Percentiles rank a stretch among this genome's conserved stretches.
Conservation (phyloP, 2,888 invertebrate genomes). For the Plusia festucae region DNA sequence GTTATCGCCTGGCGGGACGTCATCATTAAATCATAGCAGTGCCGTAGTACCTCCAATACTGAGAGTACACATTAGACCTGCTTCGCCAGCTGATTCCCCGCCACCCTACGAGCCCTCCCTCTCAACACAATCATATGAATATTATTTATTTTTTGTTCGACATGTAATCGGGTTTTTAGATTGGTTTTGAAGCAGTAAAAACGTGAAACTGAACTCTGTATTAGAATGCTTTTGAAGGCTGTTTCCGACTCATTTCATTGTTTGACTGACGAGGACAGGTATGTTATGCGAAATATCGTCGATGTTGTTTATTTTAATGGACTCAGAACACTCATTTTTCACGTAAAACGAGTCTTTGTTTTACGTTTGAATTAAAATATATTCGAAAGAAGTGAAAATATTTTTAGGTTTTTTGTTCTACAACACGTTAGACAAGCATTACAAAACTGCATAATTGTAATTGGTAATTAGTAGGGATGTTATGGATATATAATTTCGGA, state of each 20-base stretch:
- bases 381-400: too few relatives aligned
- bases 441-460: too few relatives aligned
- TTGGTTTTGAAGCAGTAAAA: slow-evolving; percentile 9
- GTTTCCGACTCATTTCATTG: slow-evolving; percentile 4
- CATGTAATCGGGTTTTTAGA: not conserved
- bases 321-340: too few relatives aligned
- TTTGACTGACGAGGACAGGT: slow-evolving; percentile 1
- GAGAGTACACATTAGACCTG: slow-evolving; percentile 32
- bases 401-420: not conserved
- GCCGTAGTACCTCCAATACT: slow-evolving; percentile 22
- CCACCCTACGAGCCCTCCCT: slow-evolving; percentile 17
- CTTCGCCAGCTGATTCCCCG: slow-evolving; percentile 45
- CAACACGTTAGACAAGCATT: not conserved
- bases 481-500: too few relatives aligned
- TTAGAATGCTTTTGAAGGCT: slow-evolving; percentile 5
- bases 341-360: too few relatives aligned
- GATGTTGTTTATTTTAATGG: not conserved
- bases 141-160: slow-evolving; percentile 13
- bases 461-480: too few relatives aligned
- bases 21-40: slow-evolving; percentile 44
- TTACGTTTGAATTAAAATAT: not conserved
- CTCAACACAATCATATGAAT: slow-evolving; percentile 16
- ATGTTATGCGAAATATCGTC: not conserved
- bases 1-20: slow-evolving; percentile 43
- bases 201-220: slow-evolving; percentile 19